A percentile compares a stretch with the other conserved stretches of the same genome.
phyloP scores from a whole-genome alignment of 2,113 vertebrate species.

The Burhinus bistriatus region DNA sequence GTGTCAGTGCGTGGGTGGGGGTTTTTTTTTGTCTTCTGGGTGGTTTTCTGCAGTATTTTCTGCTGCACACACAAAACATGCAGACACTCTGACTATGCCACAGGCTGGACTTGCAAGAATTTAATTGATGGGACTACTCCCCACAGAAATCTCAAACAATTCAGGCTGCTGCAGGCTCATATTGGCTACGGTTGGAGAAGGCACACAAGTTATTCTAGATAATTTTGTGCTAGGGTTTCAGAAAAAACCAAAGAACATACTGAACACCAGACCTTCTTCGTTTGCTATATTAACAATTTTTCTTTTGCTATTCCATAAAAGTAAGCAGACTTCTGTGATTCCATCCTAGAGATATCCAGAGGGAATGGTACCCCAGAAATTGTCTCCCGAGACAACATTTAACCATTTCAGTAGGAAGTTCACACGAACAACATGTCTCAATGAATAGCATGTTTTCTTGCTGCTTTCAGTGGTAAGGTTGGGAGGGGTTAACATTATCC shows the following conservation, averaged over 20 bases:
- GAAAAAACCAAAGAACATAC: too few relatives aligned
- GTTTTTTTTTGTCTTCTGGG: neutral
- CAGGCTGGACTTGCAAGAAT: neutral
- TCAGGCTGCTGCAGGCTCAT: neutral
- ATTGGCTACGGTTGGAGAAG: neutral
- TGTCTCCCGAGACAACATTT: neutral
- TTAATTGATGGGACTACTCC: neutral
- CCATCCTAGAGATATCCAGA: neutral
- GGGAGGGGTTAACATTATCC: neutral
- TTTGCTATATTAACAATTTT: neutral
- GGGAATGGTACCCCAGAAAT: neutral
- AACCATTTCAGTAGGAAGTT: neutral
- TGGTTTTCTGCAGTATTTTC: neutral
- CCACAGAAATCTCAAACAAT: neutral
- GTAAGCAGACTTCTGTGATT: neutral
- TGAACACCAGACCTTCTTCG: neutral
- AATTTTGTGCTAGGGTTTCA: neutral
- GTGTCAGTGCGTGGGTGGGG: neutral
- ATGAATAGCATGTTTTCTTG: neutral
- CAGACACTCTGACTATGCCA: neutral
- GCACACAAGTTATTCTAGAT: neutral
- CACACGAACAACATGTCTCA: neutral
- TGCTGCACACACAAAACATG: neutral
- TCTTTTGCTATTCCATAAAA: neutral
- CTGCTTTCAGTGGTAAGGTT: neutral